phyloP scores from a whole-genome alignment of 1,140 invertebrate species.

The Zaprionus kolodkinae region DNA sequence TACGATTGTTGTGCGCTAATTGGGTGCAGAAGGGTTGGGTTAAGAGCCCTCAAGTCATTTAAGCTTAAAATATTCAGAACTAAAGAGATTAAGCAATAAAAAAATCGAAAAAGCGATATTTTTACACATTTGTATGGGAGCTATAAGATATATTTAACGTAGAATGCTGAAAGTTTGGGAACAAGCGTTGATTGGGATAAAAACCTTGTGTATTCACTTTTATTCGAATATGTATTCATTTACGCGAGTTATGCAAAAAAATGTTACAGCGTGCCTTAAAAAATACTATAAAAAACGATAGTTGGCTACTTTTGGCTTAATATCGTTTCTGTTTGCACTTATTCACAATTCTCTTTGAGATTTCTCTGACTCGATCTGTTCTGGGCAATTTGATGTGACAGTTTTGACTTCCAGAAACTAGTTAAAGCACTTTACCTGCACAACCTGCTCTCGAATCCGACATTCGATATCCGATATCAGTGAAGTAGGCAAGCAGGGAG shows the following conservation, averaged over 20 bases:
- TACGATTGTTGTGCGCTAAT: background rate
- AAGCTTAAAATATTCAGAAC: background rate
- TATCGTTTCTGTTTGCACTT: background rate
- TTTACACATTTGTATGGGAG: background rate
- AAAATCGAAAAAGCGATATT: background rate
- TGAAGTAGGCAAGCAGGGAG: conserved; percentile 1
- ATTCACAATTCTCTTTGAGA: background rate
- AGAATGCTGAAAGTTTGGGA: background rate
- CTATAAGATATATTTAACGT: background rate
- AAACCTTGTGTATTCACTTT: background rate
- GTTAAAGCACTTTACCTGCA: conserved; percentile 48
- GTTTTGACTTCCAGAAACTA: conserved; percentile 50
- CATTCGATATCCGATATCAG: conserved; percentile 18
- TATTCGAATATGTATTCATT: background rate
- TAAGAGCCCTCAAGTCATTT: background rate
- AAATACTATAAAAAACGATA: background rate
- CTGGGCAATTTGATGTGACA: conserved; percentile 38
- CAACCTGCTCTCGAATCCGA: conserved; percentile 3
- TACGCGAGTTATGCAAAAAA: background rate
- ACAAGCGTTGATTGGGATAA: background rate
- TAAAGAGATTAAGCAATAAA: background rate
- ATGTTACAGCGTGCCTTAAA: too few relatives aligned
- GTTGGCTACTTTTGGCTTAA: background rate
- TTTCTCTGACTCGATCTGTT: conserved; percentile 21
- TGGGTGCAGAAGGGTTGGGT: background rate